These are phyloP conservation scores for Lasioglossum malachurum DNA, from an alignment of 2,888 invertebrate genomes.

Conservation along the genomic window DNA sequence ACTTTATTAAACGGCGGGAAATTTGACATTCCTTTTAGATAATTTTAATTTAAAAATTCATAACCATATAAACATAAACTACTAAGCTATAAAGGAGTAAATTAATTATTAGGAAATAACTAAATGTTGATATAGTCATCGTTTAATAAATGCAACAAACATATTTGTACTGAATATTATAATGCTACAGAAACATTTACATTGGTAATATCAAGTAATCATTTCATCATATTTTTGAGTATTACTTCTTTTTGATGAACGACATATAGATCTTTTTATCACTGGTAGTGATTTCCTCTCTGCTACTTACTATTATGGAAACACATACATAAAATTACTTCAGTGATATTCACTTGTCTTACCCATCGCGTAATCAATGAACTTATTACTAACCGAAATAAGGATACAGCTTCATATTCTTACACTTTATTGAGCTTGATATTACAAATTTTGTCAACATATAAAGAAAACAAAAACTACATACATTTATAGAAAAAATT, in stretches of 20 bases:
- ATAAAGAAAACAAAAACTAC: background rate
- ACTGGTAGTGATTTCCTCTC: background rate
- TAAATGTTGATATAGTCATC: background rate
- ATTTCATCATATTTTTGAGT: background rate
- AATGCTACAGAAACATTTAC: background rate
- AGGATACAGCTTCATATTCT: background rate
- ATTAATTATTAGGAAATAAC: background rate
- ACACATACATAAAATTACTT: background rate
- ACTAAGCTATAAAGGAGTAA: background rate
- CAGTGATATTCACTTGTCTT: background rate
- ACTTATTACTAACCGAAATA: background rate
- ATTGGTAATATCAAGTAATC: background rate
- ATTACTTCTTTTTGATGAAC: background rate
- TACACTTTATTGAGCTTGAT: background rate
- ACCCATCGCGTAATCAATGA: background rate
- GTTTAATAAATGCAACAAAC: background rate
- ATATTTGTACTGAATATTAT: background rate
- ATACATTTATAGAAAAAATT: constrained; percentile 17
- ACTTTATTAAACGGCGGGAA: background rate
- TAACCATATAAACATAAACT: background rate
- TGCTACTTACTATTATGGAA: too few species aligned
- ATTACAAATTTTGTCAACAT: background rate
- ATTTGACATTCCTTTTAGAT: background rate
- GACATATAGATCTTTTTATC: background rate
- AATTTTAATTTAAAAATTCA: background rate